phyloP scores from a whole-genome alignment of 2,113 vertebrate species.

The Protomyctophum bolini region DNA sequence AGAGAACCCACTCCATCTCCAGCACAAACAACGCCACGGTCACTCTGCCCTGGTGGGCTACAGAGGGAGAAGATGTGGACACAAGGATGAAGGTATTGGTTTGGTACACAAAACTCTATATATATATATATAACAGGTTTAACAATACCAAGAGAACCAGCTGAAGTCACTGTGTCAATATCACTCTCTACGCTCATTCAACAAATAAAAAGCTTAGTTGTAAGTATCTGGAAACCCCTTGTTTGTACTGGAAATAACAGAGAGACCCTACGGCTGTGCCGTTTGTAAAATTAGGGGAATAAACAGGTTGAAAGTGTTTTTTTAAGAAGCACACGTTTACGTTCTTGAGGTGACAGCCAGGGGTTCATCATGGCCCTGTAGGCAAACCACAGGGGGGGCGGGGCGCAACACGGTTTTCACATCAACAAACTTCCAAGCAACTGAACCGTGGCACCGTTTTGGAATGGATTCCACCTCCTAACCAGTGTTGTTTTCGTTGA shows the following conservation, averaged over 20 bases:
- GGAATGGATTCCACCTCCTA: neutral
- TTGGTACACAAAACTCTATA: neutral
- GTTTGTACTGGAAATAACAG: too few relatives aligned
- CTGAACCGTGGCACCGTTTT: neutral
- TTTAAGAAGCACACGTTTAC: neutral
- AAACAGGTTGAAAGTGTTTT: neutral
- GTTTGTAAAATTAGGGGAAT: neutral
- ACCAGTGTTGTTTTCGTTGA: neutral
- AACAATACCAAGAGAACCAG: too few relatives aligned
- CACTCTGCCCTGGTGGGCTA: slow-evolving; percentile 93
- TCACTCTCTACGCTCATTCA: neutral
- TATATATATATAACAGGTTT: neutral
- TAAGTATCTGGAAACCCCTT: too few relatives aligned
- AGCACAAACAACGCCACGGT: slow-evolving; percentile 93
- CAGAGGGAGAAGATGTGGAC: slow-evolving; percentile 45
- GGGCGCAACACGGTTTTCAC: too few relatives aligned
- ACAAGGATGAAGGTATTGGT: neutral
- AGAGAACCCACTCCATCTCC: slow-evolving; percentile 98
- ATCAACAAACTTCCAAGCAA: neutral
- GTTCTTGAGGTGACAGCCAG: too few relatives aligned
- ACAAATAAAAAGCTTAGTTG: neutral
- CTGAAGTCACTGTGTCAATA: slow-evolving; percentile 16
- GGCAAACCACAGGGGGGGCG: too few relatives aligned
- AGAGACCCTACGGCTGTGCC: too few relatives aligned
- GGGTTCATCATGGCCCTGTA: too few relatives aligned